Conservation (phyloP, 2,113 vertebrate species). For the Physeter macrocephalus region DNA sequence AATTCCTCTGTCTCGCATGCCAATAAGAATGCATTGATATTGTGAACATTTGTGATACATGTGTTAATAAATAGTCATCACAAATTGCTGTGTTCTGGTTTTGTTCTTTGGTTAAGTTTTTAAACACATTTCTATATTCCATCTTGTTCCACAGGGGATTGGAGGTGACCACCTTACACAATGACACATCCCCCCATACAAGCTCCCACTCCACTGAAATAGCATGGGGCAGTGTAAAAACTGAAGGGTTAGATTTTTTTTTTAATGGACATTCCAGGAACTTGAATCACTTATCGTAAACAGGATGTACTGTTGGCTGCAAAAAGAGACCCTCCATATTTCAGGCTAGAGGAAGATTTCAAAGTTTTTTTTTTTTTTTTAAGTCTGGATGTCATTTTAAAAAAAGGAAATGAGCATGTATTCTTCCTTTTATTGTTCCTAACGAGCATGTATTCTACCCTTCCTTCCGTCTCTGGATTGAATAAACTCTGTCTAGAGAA, state of each 20-base stretch:
- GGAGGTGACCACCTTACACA: neutral
- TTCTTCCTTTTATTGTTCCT: slow-evolving; percentile 15
- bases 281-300: neutral
- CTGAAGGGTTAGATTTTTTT: neutral
- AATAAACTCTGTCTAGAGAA: neutral
- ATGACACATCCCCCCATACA: neutral
- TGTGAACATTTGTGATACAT: slow-evolving; percentile 96
- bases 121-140: neutral
- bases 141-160: neutral
- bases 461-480: neutral
- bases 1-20: slow-evolving; percentile 92
- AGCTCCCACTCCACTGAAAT: neutral
- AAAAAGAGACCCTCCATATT: neutral
- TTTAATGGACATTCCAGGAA: slow-evolving; percentile 25
- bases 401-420: neutral
- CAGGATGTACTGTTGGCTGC: neutral
- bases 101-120: slow-evolving; percentile 55
- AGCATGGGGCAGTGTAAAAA: neutral
- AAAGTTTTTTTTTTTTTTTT: neutral
- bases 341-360: neutral
- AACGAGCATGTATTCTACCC: neutral
- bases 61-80: slow-evolving; percentile 95
- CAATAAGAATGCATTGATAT: slow-evolving; percentile 91
- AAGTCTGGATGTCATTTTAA: neutral
- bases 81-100: slow-evolving; percentile 72